These are phyloP conservation scores for Cosmopolites sordidus DNA, from an alignment of 2,888 invertebrate species.

Conservation along the genomic window DNA sequence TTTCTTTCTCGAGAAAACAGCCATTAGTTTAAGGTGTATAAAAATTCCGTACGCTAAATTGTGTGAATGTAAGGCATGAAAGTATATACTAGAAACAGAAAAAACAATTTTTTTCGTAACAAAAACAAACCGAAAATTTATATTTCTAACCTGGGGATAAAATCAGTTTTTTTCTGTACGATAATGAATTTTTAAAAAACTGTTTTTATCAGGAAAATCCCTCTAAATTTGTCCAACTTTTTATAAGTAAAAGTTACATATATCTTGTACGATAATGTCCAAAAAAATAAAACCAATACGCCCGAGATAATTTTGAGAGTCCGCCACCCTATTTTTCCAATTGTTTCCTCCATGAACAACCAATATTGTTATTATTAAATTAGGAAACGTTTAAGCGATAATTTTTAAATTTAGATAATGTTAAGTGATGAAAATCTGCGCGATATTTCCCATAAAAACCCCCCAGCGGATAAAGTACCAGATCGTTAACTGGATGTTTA, in stretches of 20 bases:
- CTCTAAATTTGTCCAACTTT: constrained; percentile 19
- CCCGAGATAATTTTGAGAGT: constrained; percentile 8
- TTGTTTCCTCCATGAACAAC: constrained; percentile 12
- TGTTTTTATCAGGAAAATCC: not conserved
- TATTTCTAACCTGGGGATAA: no score
- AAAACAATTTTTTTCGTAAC: constrained; percentile 2
- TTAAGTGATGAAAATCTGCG: constrained; percentile 1
- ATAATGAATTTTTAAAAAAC: no score
- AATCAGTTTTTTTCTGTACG: no score
- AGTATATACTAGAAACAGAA: constrained; percentile 5
- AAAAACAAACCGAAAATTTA: no score
- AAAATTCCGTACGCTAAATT: constrained; percentile 5
- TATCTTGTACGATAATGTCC: constrained; percentile 21
- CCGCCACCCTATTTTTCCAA: constrained; percentile 2
- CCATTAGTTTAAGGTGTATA: constrained; percentile 15
- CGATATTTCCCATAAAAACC: not conserved
- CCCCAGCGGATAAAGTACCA: not conserved
- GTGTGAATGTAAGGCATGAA: constrained; percentile 8
- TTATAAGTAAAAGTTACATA: constrained; percentile 12
- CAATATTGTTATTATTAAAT: constrained; percentile 18
- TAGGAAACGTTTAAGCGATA: constrained; percentile 10
- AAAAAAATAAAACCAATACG: constrained; percentile 9
- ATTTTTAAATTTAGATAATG: constrained; percentile 15
- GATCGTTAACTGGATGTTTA: no score
- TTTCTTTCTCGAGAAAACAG: not conserved